Percentiles rank a stretch among this genome's conserved stretches.
Conservation (phyloP, 2,888 invertebrate species). For the Drosophila silvestris region DNA sequence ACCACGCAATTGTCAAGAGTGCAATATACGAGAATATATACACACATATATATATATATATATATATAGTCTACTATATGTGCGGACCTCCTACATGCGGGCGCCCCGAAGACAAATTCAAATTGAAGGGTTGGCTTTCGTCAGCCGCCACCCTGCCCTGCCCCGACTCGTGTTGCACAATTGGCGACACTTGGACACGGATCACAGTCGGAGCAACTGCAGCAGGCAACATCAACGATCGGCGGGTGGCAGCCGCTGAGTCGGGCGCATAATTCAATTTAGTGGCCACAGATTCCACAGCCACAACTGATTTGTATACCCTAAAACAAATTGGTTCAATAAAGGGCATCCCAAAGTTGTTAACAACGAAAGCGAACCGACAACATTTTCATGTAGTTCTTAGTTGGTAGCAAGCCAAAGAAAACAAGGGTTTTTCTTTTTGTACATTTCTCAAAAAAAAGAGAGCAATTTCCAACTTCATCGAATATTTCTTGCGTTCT, state of each 20-base stretch:
- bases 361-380: background rate
- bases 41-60: conserved; percentile 15
- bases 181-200: conserved; percentile 77
- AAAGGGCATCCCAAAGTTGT: conserved; percentile 10
- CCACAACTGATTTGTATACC: conserved; percentile 55
- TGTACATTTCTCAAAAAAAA: accelerated
- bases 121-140: conserved; percentile 68
- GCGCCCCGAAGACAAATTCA: conserved; percentile 72
- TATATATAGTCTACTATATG: conserved; percentile 1
- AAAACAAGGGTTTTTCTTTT: background rate
- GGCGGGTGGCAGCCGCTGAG: conserved; percentile 27
- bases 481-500: background rate
- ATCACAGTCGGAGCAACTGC: conserved; percentile 49
- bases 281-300: conserved; percentile 54
- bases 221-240: conserved; percentile 43
- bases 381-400: background rate
- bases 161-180: conserved; percentile 35
- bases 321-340: conserved; percentile 1
- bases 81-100: conserved; percentile 65
- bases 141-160: background rate
- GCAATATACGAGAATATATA: conserved; percentile 22
- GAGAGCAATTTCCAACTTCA: background rate
- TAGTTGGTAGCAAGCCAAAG: background rate
- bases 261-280: conserved; percentile 78
- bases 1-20: conserved; percentile 54